Conservation (phyloP, 2,797 vertebrate species). For the Dryobates pubescens region DNA sequence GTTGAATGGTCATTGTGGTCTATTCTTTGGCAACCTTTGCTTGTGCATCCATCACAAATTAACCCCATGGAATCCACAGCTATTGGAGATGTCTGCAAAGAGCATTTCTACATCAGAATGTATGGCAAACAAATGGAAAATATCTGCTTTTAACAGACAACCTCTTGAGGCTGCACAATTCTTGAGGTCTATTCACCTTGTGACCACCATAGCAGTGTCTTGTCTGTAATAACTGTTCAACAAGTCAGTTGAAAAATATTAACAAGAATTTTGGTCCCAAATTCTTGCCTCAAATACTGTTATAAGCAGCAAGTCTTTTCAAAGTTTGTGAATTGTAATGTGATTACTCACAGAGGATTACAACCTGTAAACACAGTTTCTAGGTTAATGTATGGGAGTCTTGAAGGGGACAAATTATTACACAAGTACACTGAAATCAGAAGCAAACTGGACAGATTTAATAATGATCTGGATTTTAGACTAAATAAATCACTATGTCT, state of each 20-base stretch:
- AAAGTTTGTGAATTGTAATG: not conserved
- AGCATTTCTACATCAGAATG: not conserved
- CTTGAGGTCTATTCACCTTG: not conserved
- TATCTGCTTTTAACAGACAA: not conserved
- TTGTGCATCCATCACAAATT: not conserved
- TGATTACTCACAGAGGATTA: conserved; percentile 26
- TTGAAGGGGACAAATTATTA: not conserved
- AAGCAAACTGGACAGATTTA: not conserved
- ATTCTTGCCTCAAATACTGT: not conserved
- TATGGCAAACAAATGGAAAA: not conserved
- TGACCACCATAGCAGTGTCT: not conserved
- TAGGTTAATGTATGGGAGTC: not conserved
- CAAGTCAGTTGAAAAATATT: not conserved
- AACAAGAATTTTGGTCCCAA: not conserved
- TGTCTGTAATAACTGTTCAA: not conserved
- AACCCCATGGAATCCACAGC: not conserved
- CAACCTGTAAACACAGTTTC: conserved; percentile 25
- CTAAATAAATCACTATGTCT: not conserved
- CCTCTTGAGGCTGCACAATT: not conserved
- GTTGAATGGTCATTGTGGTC: not conserved
- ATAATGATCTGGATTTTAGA: not conserved
- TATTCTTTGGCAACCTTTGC: not conserved
- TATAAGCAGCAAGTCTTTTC: not conserved
- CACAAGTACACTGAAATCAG: not conserved
- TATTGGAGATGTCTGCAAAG: not conserved